Base-by-base conservation (phyloP, 1,140 invertebrate species). In the Drosophila carrolli region DNA sequence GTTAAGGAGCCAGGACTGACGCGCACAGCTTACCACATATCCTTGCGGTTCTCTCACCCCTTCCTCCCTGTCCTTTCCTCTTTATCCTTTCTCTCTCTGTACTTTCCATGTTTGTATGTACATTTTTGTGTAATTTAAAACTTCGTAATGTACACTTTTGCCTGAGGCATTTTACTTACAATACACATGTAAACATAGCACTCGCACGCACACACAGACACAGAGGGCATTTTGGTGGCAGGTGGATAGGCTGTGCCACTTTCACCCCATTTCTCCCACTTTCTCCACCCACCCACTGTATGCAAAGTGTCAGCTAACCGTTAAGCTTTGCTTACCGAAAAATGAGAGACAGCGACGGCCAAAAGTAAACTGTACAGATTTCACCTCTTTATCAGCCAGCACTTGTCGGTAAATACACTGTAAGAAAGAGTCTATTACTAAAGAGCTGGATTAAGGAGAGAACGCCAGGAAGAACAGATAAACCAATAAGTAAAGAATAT, bases 131-230 rank as follows among this genome's bases (percentile, higher is more conserved):
- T 89, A 89, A 89, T 89, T 89, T 84, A 89, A 89, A 89, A 89
- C 84, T 71, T 78, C 84, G 84, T 89, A 89, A 88, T 89, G 84
- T 83, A 89, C 85, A 89, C 85, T 89, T 89, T 89, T 63, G 77
- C 84, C 74, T 57, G 51, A 74, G 84, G 84, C 84, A 89, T 89
- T 89, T 81, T 71, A 78, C 80, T 78, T 79, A 89, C 84, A 84
- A 81, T 89, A 84, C 79, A 74, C 67, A 58, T 82, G 74, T 86
- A 78, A 78, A 78, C 79, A 76, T 41, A 56, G 48, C 76, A 66
- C 78, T 62, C 70, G 60, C 63, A 74, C 50, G 55, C 60, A 61
- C 41, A 46, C 43, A 32, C 55, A 65, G 47, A 44, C 32, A 57
- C 37, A 16, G 40, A 43, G 41, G 41, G 48, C 41, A 57, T 51